Percentiles rank a stretch among this genome's conserved stretches.
phyloP scores from a whole-genome alignment of 2,888 invertebrate species.

The Agrochola circellaris region DNA sequence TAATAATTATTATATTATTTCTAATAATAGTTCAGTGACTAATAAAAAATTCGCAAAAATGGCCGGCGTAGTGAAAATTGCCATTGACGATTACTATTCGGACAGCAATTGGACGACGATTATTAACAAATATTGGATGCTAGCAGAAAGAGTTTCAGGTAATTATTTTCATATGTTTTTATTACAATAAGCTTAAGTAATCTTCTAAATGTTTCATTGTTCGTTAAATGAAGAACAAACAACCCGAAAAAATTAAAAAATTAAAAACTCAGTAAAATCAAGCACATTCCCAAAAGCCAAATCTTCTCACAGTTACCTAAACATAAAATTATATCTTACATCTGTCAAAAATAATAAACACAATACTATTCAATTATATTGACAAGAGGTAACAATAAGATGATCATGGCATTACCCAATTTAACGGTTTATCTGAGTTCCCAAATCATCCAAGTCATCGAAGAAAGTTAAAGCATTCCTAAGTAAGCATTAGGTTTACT shows the following conservation, averaged over 20 bases:
- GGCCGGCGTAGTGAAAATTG: slow-evolving; percentile 92
- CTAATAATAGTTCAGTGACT: slow-evolving; percentile 65
- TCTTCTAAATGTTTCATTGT: neutral
- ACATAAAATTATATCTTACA: neutral
- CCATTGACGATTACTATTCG: slow-evolving; percentile 92
- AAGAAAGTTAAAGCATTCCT: slow-evolving; percentile 43
- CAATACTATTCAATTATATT: neutral
- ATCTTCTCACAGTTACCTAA: neutral
- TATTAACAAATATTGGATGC: slow-evolving; percentile 93
- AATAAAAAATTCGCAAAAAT: slow-evolving; percentile 79
- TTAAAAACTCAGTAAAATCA: neutral
- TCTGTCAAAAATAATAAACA: neutral
- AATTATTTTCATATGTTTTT: slow-evolving; percentile 63
- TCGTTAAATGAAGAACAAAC: neutral
- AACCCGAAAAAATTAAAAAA: too few relatives aligned
- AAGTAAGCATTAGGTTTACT: slow-evolving; percentile 22
- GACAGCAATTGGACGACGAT: slow-evolving; percentile 92
- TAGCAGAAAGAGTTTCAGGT: slow-evolving; percentile 94
- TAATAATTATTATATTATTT: slow-evolving; percentile 33
- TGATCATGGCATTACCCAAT: neutral
- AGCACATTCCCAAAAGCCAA: neutral
- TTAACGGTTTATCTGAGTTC: neutral
- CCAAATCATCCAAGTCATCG: slow-evolving; percentile 20
- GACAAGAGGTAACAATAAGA: slow-evolving; percentile 2
- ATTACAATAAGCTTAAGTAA: neutral